A percentile compares a stretch with the other conserved stretches of the same genome.
These are phyloP conservation scores for Tuta absoluta DNA, from an alignment of 2,888 invertebrate genomes.

Conservation along the genomic window DNA sequence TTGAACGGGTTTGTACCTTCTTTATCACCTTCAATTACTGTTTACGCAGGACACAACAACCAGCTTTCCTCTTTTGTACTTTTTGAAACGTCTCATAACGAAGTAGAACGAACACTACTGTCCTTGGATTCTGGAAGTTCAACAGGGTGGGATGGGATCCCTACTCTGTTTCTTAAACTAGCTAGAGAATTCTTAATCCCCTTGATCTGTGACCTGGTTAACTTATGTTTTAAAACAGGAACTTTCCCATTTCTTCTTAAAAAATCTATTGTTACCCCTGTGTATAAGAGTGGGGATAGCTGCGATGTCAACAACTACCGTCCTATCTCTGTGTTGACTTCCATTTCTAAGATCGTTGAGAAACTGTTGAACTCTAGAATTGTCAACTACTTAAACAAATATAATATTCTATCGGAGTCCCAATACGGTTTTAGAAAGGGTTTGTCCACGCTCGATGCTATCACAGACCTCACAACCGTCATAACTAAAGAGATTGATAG, in stretches of 20 bases:
- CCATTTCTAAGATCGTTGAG: constrained; percentile 4
- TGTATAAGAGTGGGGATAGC: constrained; percentile 6
- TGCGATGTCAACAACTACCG: not conserved
- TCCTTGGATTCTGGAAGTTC: too few species aligned
- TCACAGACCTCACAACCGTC: not conserved
- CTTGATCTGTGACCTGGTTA: too few species aligned
- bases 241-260: not conserved
- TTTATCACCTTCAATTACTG: not conserved
- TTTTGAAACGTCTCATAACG: too few species aligned
- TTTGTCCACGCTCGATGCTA: not conserved
- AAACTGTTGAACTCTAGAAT: not conserved
- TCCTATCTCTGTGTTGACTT: not conserved
- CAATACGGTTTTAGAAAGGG: constrained; percentile 2
- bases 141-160: too few species aligned
- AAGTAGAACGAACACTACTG: too few species aligned
- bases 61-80: not conserved
- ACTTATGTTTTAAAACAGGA: too few species aligned
- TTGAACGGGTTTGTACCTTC: not conserved
- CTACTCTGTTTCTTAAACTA: too few species aligned
- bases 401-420: not conserved
- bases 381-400: not conserved
- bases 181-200: too few species aligned
- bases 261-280: not conserved
- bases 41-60: not conserved
- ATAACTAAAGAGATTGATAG: not conserved